phyloP scores from a whole-genome alignment of 2,888 invertebrate genomes.

The Ceraclea dissimilis region DNA sequence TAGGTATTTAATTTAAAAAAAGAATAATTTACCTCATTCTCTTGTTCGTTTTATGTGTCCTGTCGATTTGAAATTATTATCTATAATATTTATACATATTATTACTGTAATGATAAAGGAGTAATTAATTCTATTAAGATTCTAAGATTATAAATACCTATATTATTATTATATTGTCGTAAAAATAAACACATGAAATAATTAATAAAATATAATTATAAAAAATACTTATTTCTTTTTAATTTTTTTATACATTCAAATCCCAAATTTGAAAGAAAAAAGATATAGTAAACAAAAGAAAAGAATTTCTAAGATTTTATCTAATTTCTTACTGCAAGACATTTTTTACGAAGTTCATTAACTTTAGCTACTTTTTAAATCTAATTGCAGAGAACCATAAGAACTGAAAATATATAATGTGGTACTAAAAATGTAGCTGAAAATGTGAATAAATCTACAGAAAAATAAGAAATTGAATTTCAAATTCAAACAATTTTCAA shows the following conservation, averaged over 20 bases:
- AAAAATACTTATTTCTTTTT: conserved; percentile 22
- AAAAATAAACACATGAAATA: conserved; percentile 52
- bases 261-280: too few species aligned
- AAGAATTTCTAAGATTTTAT: too few species aligned
- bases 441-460: too few species aligned
- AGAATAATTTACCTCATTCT: conserved; percentile 26
- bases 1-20: conserved; percentile 2
- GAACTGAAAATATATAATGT: too few species aligned
- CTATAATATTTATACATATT: conserved; percentile 36
- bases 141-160: conserved; percentile 49
- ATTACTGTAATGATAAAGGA: background rate
- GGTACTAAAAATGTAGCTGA: too few species aligned
- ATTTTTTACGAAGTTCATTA: too few species aligned
- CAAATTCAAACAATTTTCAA: too few species aligned
- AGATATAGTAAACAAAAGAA: too few species aligned
- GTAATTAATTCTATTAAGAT: conserved; percentile 32
- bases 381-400: too few species aligned
- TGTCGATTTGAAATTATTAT: conserved; percentile 45
- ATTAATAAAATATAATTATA: conserved; percentile 52
- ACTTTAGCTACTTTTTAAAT: too few species aligned
- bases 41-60: conserved; percentile 31
- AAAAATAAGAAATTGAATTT: too few species aligned
- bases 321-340: too few species aligned
- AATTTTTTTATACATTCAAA: background rate
- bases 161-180: conserved; percentile 47